phyloP scores from a whole-genome alignment of 1,140 invertebrate genomes.

The Sycobia sp. region DNA sequence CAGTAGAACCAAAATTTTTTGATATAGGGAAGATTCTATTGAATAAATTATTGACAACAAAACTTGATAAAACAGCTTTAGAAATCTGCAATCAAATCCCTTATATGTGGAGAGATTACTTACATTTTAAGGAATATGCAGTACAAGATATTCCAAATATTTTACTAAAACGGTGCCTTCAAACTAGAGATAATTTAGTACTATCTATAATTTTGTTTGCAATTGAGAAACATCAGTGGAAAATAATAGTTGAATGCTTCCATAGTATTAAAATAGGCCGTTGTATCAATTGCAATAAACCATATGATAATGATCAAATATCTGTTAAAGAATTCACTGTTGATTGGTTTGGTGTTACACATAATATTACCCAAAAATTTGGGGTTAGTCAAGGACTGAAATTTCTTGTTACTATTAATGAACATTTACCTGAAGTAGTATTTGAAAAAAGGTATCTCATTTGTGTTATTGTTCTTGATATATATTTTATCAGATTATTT shows the following conservation, averaged over 20 bases:
- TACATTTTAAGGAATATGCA: constrained; percentile 35
- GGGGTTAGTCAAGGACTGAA: constrained; percentile 45
- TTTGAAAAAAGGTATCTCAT: constrained; percentile 49
- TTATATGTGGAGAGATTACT: constrained; percentile 62
- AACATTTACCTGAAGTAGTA: constrained; percentile 41
- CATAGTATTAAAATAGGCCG: constrained; percentile 42
- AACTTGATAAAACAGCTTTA: constrained; percentile 39
- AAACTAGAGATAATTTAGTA: constrained; percentile 46
- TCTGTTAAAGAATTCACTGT: constrained; percentile 37
- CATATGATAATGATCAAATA: constrained; percentile 26
- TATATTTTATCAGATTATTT: constrained; percentile 16
- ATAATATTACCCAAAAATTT: constrained; percentile 48
- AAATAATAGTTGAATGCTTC: constrained; percentile 35
- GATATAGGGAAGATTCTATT: constrained; percentile 46
- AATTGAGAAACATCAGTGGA: constrained; percentile 48
- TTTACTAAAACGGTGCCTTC: constrained; percentile 46
- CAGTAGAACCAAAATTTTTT: constrained; percentile 48
- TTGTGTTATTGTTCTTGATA: not conserved
- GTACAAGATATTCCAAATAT: constrained; percentile 9
- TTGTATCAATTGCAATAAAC: constrained; percentile 49
- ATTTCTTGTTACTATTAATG: constrained; percentile 49
- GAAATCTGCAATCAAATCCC: constrained; percentile 65
- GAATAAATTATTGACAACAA: constrained; percentile 37
- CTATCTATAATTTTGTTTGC: constrained; percentile 46
- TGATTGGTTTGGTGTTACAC: constrained; percentile 49